These are phyloP conservation scores for Cybosia mesomella DNA, from an alignment of 2,888 invertebrate species.

Conservation along the genomic window DNA sequence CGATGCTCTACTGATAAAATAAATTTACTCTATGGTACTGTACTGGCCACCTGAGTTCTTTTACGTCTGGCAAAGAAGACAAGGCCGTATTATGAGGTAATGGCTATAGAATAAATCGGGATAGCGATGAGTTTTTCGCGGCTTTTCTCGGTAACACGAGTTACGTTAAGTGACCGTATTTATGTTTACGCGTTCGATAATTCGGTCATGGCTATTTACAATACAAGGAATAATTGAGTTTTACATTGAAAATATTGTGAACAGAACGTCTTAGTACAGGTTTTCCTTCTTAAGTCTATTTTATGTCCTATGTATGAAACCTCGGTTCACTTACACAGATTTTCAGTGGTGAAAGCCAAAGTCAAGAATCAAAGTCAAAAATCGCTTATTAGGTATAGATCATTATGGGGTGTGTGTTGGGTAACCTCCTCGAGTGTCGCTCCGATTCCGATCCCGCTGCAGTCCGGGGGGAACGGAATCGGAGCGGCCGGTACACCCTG, in stretches of 20 bases:
- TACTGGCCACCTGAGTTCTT: constrained; percentile 57
- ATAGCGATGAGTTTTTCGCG: constrained; percentile 60
- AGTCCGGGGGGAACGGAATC: too few species aligned
- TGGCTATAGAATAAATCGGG: constrained; percentile 67
- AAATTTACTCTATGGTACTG: constrained; percentile 53
- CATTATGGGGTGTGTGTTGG: too few species aligned
- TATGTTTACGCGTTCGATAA: constrained; percentile 52
- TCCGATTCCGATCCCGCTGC: too few species aligned
- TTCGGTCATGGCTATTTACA: constrained; percentile 45
- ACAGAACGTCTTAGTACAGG: not conserved
- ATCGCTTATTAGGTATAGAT: too few species aligned
- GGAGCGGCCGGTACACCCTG: too few species aligned
- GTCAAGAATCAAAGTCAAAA: too few species aligned
- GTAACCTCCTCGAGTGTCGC: too few species aligned
- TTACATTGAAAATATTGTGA: constrained; percentile 26
- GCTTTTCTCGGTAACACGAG: constrained; percentile 66
- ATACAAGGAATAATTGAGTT: constrained; percentile 24
- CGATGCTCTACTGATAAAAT: constrained; percentile 9
- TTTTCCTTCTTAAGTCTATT: not conserved
- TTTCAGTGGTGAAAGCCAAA: too few species aligned
- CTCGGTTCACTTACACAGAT: too few species aligned
- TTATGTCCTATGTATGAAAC: not conserved
- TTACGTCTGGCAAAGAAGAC: constrained; percentile 27
- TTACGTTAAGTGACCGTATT: constrained; percentile 44
- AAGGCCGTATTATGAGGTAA: constrained; percentile 71